Percentiles rank a stretch among this genome's conserved stretches.
Conservation (phyloP, 2,888 invertebrate genomes). For the Apamea crenata region DNA sequence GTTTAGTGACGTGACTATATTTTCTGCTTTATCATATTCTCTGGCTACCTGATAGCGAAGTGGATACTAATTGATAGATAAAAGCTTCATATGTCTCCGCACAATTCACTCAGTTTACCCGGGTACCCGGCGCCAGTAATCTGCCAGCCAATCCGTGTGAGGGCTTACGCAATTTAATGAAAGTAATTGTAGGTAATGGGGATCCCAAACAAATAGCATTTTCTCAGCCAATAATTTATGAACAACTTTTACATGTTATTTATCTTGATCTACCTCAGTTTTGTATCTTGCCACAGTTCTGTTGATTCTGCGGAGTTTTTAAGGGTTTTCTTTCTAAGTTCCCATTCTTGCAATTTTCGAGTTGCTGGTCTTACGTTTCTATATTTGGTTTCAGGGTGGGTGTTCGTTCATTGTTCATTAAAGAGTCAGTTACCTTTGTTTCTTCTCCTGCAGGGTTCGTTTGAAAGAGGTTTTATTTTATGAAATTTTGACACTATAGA, state of each 20-base stretch:
- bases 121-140: not conserved
- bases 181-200: too few relatives aligned
- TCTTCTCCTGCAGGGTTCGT: not conserved
- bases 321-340: not conserved
- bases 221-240: not conserved
- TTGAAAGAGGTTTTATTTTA: not conserved
- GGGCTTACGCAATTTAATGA: not conserved
- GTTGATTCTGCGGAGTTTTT: not conserved
- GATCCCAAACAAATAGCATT: not conserved
- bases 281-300: not conserved
- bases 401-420: not conserved
- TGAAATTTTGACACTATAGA: not conserved
- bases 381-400: not conserved
- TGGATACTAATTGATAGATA: not conserved
- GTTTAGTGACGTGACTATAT: not conserved
- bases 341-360: not conserved
- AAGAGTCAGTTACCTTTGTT: slow-evolving; percentile 13
- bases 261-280: not conserved
- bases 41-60: not conserved
- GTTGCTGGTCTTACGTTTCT: not conserved
- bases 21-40: not conserved
- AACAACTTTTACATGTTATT: not conserved
- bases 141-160: not conserved
- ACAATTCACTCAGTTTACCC: not conserved
- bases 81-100: not conserved